phyloP scores from a whole-genome alignment of 2,888 invertebrate genomes.

The Blera fallax region DNA sequence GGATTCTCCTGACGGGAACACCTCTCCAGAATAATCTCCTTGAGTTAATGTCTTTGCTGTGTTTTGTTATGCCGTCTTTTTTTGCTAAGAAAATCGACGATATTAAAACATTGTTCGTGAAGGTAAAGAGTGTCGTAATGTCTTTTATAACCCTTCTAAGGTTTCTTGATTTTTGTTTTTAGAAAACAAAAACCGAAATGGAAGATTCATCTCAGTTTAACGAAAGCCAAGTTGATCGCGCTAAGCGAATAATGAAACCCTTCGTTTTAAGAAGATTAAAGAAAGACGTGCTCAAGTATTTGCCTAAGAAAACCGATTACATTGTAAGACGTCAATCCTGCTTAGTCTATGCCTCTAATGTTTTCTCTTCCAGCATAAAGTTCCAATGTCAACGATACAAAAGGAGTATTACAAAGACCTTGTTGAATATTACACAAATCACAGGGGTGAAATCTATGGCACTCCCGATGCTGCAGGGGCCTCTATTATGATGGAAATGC shows the following conservation, averaged over 20 bases:
- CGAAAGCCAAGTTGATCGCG: constrained; percentile 93
- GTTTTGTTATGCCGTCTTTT: constrained; percentile 98
- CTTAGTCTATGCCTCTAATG: neutral
- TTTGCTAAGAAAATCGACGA: constrained; percentile 94
- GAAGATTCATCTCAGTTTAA: constrained; percentile 91
- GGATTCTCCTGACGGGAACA: constrained; percentile 96
- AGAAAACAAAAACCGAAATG: constrained; percentile 83
- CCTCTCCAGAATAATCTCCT: constrained; percentile 97
- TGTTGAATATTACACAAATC: constrained; percentile 86
- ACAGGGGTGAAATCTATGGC: constrained; percentile 84
- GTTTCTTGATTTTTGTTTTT: neutral
- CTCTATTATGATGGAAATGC: constrained; percentile 95
- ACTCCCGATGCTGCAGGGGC: constrained; percentile 86
- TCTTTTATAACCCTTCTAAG: neutral
- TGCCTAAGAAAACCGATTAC: constrained; percentile 91
- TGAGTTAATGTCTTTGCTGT: constrained; percentile 96
- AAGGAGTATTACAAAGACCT: constrained; percentile 88
- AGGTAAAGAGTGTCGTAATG: constrained; percentile 83
- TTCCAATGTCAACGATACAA: constrained; percentile 88
- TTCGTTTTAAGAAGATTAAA: constrained; percentile 95
- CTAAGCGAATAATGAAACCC: constrained; percentile 97
- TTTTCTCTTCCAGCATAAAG: constrained; percentile 79
- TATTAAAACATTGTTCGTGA: constrained; percentile 93
- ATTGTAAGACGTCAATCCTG: constrained; percentile 81
- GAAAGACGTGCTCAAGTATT: constrained; percentile 90